These are phyloP conservation scores for Thalassarche chlororhynchos DNA, from an alignment of 2,113 vertebrate species.

Conservation along the genomic window DNA sequence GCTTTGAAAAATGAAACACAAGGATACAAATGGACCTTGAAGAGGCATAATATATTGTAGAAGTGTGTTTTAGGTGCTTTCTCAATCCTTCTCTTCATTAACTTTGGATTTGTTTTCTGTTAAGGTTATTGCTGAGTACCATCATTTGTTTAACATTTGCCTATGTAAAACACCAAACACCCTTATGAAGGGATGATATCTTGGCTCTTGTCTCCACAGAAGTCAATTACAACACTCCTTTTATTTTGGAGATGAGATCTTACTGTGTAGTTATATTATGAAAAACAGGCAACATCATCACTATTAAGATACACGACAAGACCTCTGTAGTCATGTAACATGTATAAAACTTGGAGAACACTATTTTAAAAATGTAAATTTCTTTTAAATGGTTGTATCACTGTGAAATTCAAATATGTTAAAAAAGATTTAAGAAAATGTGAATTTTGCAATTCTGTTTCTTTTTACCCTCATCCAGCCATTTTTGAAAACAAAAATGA, in stretches of 20 bases:
- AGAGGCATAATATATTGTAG: neutral
- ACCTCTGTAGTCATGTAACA: neutral
- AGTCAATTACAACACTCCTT: neutral
- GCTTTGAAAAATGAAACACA: neutral
- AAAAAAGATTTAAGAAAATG: neutral
- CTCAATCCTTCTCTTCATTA: slow-evolving; percentile 38
- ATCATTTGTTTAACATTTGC: slow-evolving; percentile 54
- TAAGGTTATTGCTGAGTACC: slow-evolving; percentile 38
- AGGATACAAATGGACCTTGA: neutral
- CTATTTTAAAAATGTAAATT: neutral
- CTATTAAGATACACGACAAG: neutral
- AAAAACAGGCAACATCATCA: neutral
- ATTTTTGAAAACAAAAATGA: neutral
- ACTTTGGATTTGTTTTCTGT: slow-evolving; percentile 60
- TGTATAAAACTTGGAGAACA: neutral
- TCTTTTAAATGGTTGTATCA: neutral
- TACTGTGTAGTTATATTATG: neutral
- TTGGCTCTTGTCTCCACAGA: neutral
- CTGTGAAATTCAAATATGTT: neutral
- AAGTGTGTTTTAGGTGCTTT: neutral
- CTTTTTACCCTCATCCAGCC: neutral
- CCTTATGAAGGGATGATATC: neutral
- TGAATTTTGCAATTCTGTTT: neutral
- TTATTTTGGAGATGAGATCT: neutral
- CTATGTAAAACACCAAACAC: neutral